These are phyloP conservation scores for Cephus runcator DNA, from an alignment of 2,888 invertebrate genomes.

Conservation along the genomic window DNA sequence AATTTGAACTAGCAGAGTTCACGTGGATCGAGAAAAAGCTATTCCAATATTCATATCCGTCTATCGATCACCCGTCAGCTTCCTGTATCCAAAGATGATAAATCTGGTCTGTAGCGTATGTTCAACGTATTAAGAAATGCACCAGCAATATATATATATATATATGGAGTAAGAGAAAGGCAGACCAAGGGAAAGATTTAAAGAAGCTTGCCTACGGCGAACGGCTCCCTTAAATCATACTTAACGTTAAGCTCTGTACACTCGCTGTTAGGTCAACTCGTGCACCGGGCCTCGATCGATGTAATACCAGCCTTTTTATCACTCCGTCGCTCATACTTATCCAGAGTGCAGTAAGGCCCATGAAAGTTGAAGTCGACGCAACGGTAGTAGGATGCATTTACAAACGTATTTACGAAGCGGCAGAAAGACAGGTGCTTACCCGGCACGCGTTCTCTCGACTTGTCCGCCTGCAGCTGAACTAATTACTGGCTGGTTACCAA, in stretches of 20 bases:
- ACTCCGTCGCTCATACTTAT: conserved; percentile 17
- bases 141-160: neutral
- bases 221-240: conserved; percentile 16
- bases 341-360: neutral
- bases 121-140: neutral
- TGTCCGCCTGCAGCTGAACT: conserved; percentile 40
- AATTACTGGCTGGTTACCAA: conserved; percentile 35
- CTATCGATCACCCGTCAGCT: neutral
- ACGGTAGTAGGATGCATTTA: conserved; percentile 9
- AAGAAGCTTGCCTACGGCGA: neutral
- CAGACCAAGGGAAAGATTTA: neutral
- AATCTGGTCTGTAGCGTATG: neutral
- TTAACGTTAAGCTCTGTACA: conserved; percentile 11
- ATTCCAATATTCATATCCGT: neutral
- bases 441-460: conserved; percentile 39
- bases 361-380: neutral
- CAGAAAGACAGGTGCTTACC: conserved; percentile 16
- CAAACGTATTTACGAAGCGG: conserved; percentile 21
- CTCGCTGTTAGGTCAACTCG: neutral
- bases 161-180: neutral
- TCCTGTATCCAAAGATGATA: neutral
- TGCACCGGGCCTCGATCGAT: conserved; percentile 18
- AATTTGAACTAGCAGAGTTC: neutral
- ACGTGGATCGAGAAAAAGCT: neutral
- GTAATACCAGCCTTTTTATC: conserved; percentile 21